Percentiles rank a stretch among this genome's conserved stretches.
Evolutionary conservation across 2,888 invertebrate species (phyloP).

Genomic region (Tineola bisselliella): DNA sequence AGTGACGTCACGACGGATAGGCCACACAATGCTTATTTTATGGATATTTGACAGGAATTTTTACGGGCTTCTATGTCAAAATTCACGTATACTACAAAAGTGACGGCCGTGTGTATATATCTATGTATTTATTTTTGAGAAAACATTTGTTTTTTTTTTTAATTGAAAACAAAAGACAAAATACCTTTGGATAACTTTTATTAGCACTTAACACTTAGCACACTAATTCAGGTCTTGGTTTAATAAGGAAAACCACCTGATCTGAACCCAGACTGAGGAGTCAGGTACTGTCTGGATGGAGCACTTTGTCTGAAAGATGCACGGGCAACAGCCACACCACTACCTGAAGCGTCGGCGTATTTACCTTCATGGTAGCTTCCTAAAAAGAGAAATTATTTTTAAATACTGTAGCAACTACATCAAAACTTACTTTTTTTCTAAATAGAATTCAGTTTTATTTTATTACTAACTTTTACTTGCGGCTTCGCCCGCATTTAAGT

Average conservation of each 20-base stretch:
- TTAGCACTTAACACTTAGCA: background rate
- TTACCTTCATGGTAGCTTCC: slow-evolving; percentile 52
- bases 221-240: background rate
- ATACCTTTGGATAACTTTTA: background rate
- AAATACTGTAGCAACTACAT: background rate
- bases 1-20: too few relatives aligned
- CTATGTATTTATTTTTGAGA: too few relatives aligned
- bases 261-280: slow-evolving; percentile 26
- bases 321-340: slow-evolving; percentile 35
- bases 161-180: background rate
- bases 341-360: slow-evolving; percentile 24
- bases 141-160: too few relatives aligned
- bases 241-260: slow-evolving; percentile 30
- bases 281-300: slow-evolving; percentile 27
- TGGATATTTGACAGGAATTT: too few relatives aligned
- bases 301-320: slow-evolving; percentile 13
- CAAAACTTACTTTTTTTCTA: too few relatives aligned
- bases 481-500: too few relatives aligned
- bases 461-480: too few relatives aligned
- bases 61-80: too few relatives aligned
- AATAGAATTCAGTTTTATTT: too few relatives aligned
- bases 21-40: too few relatives aligned
- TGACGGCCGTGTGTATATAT: too few relatives aligned
- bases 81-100: too few relatives aligned
- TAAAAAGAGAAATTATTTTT: slow-evolving; percentile 23